Base-by-base conservation (phyloP, 2,797 vertebrate genomes). In the Arrhamphus sclerolepis region DNA sequence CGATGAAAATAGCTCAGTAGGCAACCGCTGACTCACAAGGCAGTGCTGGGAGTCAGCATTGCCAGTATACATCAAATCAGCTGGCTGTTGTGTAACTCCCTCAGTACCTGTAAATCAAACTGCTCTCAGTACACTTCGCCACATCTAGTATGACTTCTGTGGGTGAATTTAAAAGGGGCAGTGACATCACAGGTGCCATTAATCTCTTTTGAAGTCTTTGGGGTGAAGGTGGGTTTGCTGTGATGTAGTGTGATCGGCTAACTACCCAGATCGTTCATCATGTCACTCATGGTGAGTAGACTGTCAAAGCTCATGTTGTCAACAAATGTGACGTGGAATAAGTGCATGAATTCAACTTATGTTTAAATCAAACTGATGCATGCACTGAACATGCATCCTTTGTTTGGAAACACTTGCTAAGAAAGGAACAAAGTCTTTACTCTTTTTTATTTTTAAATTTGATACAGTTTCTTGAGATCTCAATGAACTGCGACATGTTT, bases 1-100 rank as follows among this genome's bases (percentile, higher is more conserved):
- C 42, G 82, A 90, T 89, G 76, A 89, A 91, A 93, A 92, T 91
- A 91, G 88, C 89, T 89, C 83, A 70, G 83, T 87, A 89, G 90
- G 89, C 87, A 91, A 86, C 70, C 72, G 80, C 87, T 88, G 86
- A 90, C 85, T 92, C 89, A 92, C 84, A 84, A 84, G 82, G 85
- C 84, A 66, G 70, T 1, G 81, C 79, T 78, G 74, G 84, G 84
- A 80, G 80, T 78, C 78, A 80, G 75, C 59, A 75, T 72, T 82
- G 75, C 71, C 79, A 52, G 73, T 66, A 49, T 57, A 62, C 75
- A 83, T 85, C 83, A 83, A 74, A 77, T 82, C 77, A 73, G 62
- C 64, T 43, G 1, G 56, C 63, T 62, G 76, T 86, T 88, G 85
- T 79, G 77, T 83, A 87, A 90, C 80, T 74, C 77, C 64, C 56